These are phyloP conservation scores for Thalassarche chlororhynchos DNA, from an alignment of 2,113 vertebrate species.

Conservation along the genomic window DNA sequence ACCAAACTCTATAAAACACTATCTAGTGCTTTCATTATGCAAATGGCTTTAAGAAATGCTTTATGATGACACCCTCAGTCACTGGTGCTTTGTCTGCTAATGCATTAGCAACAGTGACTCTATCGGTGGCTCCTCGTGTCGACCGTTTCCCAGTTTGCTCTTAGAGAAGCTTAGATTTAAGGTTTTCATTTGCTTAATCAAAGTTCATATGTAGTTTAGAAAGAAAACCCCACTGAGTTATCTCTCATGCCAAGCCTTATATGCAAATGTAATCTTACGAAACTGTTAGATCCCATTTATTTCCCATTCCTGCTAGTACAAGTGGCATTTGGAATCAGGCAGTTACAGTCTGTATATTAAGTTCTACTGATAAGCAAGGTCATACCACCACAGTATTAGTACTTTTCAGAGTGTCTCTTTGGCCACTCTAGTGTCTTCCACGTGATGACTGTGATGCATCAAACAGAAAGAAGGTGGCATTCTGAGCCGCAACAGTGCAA, in stretches of 20 bases:
- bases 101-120: not conserved
- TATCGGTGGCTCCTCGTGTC: not conserved
- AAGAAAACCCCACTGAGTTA: not conserved
- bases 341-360: not conserved
- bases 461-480: not conserved
- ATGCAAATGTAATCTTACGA: not conserved
- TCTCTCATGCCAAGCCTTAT: not conserved
- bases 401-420: not conserved
- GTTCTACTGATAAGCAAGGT: not conserved
- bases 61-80: not conserved
- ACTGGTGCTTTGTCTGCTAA: not conserved
- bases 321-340: not conserved
- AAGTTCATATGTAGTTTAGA: not conserved
- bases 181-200: not conserved
- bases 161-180: not conserved
- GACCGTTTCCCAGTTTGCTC: not conserved
- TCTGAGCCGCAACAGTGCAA: not conserved
- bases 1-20: not conserved
- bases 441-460: not conserved
- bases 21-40: not conserved
- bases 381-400: not conserved
- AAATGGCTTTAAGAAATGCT: not conserved
- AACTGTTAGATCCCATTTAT: not conserved
- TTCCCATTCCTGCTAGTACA: not conserved
- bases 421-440: not conserved